Evolutionary conservation across 1,140 invertebrate genomes (phyloP).

Genomic region (Apis florea): DNA sequence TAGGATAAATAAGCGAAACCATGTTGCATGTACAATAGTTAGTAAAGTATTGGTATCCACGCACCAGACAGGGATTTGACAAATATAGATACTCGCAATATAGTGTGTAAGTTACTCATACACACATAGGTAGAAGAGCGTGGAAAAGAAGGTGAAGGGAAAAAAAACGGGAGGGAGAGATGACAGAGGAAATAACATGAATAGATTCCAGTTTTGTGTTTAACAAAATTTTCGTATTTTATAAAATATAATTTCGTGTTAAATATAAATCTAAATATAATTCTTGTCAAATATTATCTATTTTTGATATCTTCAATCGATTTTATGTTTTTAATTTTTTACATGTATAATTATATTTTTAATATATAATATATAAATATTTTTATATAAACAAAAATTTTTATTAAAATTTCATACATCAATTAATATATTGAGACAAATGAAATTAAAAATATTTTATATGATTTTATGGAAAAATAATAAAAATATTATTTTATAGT

Average conservation of each 20-base stretch:
- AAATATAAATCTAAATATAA: neutral
- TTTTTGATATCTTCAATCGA: neutral
- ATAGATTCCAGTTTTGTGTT: constrained; percentile 49
- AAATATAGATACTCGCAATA: constrained; percentile 33
- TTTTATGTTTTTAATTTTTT: neutral
- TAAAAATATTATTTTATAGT: neutral
- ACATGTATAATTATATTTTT: neutral
- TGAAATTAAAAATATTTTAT: neutral
- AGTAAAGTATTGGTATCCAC: constrained; percentile 13
- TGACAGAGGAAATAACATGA: constrained; percentile 53
- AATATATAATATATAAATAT: too few species aligned
- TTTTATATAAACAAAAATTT: neutral
- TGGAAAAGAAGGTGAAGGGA: constrained; percentile 48
- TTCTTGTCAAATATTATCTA: neutral
- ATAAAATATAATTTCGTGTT: too few species aligned
- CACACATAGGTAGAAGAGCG: constrained; percentile 18
- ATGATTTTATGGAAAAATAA: neutral
- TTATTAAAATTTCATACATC: too few species aligned
- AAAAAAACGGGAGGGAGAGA: constrained; percentile 26
- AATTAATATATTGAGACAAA: neutral
- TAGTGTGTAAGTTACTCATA: constrained; percentile 24
- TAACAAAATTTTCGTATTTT: constrained; percentile 28
- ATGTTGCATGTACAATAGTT: constrained; percentile 16
- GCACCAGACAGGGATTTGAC: constrained; percentile 25
- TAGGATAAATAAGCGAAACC: constrained; percentile 45